Conservation (phyloP, 92 coral and sea anemone genomes). For the Porites evermanni region DNA sequence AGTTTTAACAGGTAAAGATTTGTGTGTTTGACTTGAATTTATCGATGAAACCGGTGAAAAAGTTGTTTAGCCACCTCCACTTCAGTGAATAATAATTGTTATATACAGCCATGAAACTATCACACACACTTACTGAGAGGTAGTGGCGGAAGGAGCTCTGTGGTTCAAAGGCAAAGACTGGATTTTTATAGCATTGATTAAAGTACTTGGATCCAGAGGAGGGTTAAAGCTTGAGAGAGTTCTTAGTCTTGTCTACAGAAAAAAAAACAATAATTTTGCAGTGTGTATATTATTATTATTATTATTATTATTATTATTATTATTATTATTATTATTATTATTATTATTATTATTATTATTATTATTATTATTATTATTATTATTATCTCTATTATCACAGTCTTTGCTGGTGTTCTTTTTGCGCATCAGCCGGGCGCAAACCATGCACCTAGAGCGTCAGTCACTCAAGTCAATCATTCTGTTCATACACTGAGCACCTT, state of each 20-base stretch:
- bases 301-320: too few species aligned
- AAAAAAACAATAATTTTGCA: background rate
- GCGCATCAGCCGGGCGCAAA: too few species aligned
- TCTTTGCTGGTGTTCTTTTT: too few species aligned
- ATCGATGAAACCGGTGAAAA: background rate
- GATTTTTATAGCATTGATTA: constrained; percentile 88
- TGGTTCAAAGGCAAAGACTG: constrained; percentile 83
- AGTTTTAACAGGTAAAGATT: too few species aligned
- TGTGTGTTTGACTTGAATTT: too few species aligned
- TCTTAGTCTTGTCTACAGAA: constrained; percentile 76
- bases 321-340: background rate
- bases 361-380: too few species aligned
- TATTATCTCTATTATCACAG: too few species aligned
- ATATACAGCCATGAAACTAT: background rate
- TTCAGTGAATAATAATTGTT: too few species aligned
- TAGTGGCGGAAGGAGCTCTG: constrained; percentile 86
- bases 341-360: background rate
- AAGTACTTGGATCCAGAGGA: constrained; percentile 85
- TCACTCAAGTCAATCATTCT: too few species aligned
- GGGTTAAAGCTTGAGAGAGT: constrained; percentile 75
- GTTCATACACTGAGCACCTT: too few species aligned
- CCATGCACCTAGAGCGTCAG: too few species aligned
- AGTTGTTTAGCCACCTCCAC: background rate
- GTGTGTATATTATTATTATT: background rate
- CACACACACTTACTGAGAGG: constrained; percentile 79